Conservation (phyloP, 1,140 invertebrate species). For the Drosophila malerkotliana region DNA sequence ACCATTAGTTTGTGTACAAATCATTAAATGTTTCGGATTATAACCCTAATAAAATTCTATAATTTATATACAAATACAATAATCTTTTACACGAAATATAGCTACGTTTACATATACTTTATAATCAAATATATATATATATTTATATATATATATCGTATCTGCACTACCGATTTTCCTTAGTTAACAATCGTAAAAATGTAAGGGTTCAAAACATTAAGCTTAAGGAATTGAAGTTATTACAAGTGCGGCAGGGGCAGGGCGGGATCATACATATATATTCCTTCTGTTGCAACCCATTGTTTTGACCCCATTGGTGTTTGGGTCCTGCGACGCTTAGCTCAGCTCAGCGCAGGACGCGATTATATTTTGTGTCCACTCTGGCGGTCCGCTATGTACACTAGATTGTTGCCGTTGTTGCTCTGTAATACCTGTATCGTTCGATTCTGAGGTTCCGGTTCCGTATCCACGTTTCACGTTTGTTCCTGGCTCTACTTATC, state of each 20-base stretch:
- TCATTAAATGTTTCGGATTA: conserved; percentile 38
- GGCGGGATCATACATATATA: conserved; percentile 20
- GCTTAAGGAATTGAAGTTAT: conserved; percentile 77
- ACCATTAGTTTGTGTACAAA: conserved; percentile 39
- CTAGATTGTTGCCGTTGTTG: conserved; percentile 61
- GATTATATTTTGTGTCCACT: conserved; percentile 4
- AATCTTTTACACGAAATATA: conserved; percentile 54
- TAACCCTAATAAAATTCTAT: conserved; percentile 77
- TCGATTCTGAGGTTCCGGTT: conserved; percentile 25
- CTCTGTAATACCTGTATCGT: conserved; percentile 73
- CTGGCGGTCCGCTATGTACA: conserved; percentile 41
- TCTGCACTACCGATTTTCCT: conserved; percentile 66
- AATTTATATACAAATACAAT: conserved; percentile 74
- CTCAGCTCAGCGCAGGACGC: conserved; percentile 44
- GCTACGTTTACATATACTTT: conserved; percentile 44
- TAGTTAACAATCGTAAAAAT: conserved; percentile 76
- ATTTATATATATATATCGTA: conserved; percentile 32
- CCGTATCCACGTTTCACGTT: not conserved
- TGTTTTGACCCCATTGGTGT: not conserved
- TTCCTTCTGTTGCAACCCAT: not conserved
- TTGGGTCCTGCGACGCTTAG: conserved; percentile 19
- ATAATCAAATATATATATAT: conserved; percentile 11
- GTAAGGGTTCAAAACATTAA: conserved; percentile 67
- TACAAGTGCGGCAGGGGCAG: conserved; percentile 60
- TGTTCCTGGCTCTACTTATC: conserved; percentile 28